phyloP scores from a whole-genome alignment of 2,888 invertebrate genomes.

The Monochamus alternatus region DNA sequence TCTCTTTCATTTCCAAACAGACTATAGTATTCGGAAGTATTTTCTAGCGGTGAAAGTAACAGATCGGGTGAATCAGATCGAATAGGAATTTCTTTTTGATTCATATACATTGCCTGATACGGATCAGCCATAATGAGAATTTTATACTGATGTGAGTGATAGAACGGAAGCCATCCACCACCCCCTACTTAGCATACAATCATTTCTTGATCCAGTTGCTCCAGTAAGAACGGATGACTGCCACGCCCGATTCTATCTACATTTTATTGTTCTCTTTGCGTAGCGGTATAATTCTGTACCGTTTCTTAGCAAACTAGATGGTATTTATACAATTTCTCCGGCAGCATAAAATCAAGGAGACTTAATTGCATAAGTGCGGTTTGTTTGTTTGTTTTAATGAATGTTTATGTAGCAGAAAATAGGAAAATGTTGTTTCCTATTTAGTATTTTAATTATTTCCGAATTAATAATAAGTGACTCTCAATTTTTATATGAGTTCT shows the following conservation, averaged over 20 bases:
- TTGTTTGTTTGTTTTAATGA: neutral
- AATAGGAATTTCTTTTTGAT: slow-evolving; percentile 21
- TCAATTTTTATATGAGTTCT: neutral
- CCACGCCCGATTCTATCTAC: slow-evolving; percentile 43
- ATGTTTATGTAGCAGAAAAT: neutral
- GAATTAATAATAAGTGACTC: neutral
- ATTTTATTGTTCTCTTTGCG: slow-evolving; percentile 41
- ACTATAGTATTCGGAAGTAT: too few species aligned
- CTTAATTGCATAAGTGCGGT: slow-evolving; percentile 1
- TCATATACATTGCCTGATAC: slow-evolving; percentile 17
- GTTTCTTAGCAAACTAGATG: slow-evolving; percentile 20
- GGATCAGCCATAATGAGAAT: slow-evolving; percentile 23
- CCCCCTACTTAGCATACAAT: slow-evolving; percentile 53
- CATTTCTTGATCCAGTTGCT: slow-evolving; percentile 50
- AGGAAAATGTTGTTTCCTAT: neutral
- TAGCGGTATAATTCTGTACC: slow-evolving; percentile 36
- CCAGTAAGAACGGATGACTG: slow-evolving; percentile 27
- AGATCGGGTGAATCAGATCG: neutral
- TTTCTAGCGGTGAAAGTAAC: too few species aligned
- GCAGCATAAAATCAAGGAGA: neutral
- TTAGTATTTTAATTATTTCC: neutral
- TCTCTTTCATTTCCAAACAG: too few species aligned
- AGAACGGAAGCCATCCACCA: slow-evolving; percentile 45
- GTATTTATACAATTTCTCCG: slow-evolving; percentile 16
- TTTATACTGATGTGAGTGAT: slow-evolving; percentile 26